Evolutionary conservation across 2,797 vertebrate genomes (phyloP).

Genomic region (Pyrocephalus nanus): DNA sequence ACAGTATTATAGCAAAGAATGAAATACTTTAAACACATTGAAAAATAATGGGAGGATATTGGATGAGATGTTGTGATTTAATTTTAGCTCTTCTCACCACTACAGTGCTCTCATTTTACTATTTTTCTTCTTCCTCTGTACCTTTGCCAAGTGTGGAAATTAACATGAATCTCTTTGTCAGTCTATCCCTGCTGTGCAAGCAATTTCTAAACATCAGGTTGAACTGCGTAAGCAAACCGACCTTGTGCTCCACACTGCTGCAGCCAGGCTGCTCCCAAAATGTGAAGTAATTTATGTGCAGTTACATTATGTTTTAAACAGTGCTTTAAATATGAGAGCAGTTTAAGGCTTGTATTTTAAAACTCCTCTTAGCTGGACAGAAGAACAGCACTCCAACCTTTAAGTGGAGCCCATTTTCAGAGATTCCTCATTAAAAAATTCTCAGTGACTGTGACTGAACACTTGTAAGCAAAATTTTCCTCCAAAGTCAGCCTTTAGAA

Average conservation of each 20-base stretch:
- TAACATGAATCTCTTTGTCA: conserved; percentile 1
- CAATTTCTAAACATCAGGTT: conserved; percentile 35
- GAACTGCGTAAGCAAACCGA: conserved; percentile 24
- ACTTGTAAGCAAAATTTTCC: neutral
- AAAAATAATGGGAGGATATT: neutral
- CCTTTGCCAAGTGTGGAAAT: conserved; percentile 36
- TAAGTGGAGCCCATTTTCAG: neutral
- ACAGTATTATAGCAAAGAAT: neutral
- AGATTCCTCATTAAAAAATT: neutral
- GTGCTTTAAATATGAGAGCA: neutral
- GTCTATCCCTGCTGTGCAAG: neutral
- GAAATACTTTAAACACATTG: neutral
- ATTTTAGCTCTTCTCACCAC: neutral
- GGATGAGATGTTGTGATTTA: neutral
- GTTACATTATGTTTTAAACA: conserved; percentile 4
- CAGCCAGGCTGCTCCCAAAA: conserved; percentile 5
- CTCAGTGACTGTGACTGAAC: neutral
- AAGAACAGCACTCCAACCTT: neutral
- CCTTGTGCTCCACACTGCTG: neutral
- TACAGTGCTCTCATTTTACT: neutral
- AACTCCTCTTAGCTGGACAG: neutral
- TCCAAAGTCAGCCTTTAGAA: neutral
- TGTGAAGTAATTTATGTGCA: neutral
- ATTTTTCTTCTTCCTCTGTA: neutral
- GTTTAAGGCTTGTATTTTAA: neutral